phyloP scores from a whole-genome alignment of 2,888 invertebrate genomes.

The Tetanocera ferruginea region DNA sequence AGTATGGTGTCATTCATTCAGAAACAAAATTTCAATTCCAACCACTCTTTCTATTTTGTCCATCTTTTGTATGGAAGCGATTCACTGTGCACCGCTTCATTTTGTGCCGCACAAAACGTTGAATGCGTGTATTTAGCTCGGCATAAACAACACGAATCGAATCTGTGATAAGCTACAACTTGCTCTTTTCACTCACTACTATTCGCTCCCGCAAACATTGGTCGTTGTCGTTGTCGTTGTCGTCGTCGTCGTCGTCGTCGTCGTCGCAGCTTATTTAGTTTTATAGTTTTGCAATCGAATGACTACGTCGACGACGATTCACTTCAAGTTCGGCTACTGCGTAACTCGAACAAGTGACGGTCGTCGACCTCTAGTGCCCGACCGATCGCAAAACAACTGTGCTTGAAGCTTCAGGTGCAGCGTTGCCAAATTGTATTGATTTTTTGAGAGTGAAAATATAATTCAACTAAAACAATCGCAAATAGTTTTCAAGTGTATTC shows the following conservation, averaged over 20 bases:
- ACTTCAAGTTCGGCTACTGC: background rate
- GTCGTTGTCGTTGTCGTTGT: background rate
- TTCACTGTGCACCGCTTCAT: too few relatives aligned
- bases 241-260: background rate
- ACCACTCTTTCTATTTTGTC: too few relatives aligned
- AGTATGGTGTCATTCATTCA: too few relatives aligned
- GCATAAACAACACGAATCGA: background rate
- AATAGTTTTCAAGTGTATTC: too few relatives aligned
- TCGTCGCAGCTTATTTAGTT: background rate
- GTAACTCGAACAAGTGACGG: slow-evolving; percentile 12
- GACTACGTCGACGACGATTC: background rate
- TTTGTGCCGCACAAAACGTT: too few relatives aligned
- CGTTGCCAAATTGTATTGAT: background rate
- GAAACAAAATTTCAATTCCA: too few relatives aligned
- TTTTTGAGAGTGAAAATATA: too few relatives aligned
- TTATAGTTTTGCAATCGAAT: slow-evolving; percentile 13
- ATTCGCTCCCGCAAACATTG: background rate
- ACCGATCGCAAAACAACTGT: background rate
- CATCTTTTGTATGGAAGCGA: too few relatives aligned
- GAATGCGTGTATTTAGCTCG: too few relatives aligned
- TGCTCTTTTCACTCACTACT: background rate
- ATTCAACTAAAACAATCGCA: too few relatives aligned
- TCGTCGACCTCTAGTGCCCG: slow-evolving; percentile 12
- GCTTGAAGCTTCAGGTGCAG: background rate
- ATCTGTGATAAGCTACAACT: background rate